Evolutionary conservation across 2,888 invertebrate species (phyloP), one percentile per base, ranked within the genome.

Genomic region (Hirudinaria manillensis): DNA sequence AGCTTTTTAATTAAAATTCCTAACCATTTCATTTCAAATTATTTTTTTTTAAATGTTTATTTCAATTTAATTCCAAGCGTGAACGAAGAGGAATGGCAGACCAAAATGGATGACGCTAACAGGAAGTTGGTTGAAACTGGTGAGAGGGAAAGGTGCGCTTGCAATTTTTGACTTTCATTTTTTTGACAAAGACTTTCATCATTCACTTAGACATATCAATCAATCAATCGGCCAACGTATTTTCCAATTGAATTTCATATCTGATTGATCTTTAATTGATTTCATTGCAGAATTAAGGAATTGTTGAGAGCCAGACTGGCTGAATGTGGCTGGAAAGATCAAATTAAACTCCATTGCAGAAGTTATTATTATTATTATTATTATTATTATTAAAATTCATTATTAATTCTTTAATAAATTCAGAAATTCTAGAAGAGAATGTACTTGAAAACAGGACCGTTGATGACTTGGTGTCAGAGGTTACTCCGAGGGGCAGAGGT

Each of bases 271-370:
- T n/a, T n/a, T n/a, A n/a, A n/a, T 68, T 68, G 16, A 68, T 68
- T 68, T 36, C 13, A 29, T 61, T 7, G 21, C 32, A 79, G 79
- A 66, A 72, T 79, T 32, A 79, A 79, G 55, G 79, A 79, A 75
- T 53, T 79, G 67, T 68, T 79, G 72, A 72, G 80, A 56, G 77
- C 77, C 21, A 68, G 85, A 75, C 87, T 95, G 71, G 91, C 93
- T 55, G 94, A 95, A 86, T 94, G 94, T 85, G 95, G 95, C 0
- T 96, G 96, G 95, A 89, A 92, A 81, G 95, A 95, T 84, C 92
- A 95, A 87, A 90, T 96, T 0, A 90, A 93, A 83, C 88, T 93
- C 82, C 89, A 93, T 70, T 93, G 94, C 83, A 89, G 94, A 80
- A 92, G 93, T 83, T 76, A 10, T n/a, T n/a, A 29, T 16, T 4